Conservation (phyloP, 2,888 invertebrate genomes). For the Teleiodes luculella region DNA sequence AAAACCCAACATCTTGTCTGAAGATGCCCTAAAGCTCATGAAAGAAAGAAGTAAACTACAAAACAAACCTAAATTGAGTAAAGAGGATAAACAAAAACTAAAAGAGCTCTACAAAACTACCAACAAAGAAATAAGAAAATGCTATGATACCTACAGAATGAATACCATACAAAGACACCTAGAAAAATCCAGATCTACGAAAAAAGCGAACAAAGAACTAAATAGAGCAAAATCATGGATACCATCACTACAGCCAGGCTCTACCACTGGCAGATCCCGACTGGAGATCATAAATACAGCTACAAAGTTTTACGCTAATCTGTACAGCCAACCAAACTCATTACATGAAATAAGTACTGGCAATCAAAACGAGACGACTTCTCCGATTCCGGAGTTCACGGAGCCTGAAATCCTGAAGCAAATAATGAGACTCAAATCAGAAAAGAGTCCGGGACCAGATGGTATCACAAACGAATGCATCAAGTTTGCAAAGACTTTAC, state of each 20-base stretch:
- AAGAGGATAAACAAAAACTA: not conserved
- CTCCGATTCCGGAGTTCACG: not conserved
- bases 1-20: not conserved
- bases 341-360: not conserved
- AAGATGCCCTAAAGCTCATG: not conserved
- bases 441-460: no score
- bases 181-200: constrained; percentile 12
- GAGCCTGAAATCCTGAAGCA: constrained; percentile 19
- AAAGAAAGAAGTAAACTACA: not conserved
- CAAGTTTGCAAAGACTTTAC: constrained; percentile 17
- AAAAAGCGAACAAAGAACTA: constrained; percentile 21
- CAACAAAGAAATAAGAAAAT: not conserved
- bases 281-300: not conserved
- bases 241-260: constrained; percentile 11
- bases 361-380: not conserved
- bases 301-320: not conserved
- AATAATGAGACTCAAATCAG: constrained; percentile 20
- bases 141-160: not conserved
- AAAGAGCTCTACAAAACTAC: not conserved
- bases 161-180: constrained; percentile 6
- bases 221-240: constrained; percentile 18
- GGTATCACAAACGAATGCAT: constrained; percentile 25
- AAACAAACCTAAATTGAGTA: not conserved
- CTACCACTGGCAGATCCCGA: constrained; percentile 6
- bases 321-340: constrained; percentile 3